Conservation (phyloP, 2,113 vertebrate genomes). For the Dolichotis patagonum region DNA sequence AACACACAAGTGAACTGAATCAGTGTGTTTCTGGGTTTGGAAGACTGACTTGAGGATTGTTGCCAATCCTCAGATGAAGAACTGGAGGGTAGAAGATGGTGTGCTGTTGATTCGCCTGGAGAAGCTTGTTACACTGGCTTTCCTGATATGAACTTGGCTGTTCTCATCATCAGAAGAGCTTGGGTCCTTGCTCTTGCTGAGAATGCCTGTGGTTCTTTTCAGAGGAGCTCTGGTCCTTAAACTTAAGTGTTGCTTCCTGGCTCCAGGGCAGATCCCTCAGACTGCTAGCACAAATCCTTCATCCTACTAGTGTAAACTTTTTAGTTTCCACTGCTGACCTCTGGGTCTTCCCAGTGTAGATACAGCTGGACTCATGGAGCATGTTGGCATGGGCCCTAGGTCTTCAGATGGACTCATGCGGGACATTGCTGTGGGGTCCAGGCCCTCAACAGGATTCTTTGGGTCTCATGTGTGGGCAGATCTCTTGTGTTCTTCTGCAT, state of each 20-base stretch:
- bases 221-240: not conserved
- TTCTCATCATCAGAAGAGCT: not conserved
- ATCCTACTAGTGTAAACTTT: not conserved
- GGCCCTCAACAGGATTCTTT: not conserved
- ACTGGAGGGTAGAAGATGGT: not conserved
- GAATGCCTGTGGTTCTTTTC: not conserved
- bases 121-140: not conserved
- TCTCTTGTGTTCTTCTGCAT: not conserved
- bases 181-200: not conserved
- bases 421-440: not conserved
- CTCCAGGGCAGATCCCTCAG: not conserved
- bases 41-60: not conserved
- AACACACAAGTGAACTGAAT: not conserved
- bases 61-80: not conserved
- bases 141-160: not conserved
- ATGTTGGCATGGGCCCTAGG: not conserved
- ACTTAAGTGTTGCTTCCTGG: not conserved
- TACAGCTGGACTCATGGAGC: too few species aligned
- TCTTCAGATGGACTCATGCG: not conserved
- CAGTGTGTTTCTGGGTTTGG: not conserved
- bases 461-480: not conserved
- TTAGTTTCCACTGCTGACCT: not conserved
- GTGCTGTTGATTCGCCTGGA: not conserved
- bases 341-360: not conserved
- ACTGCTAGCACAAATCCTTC: not conserved